These are phyloP conservation scores for Trachemys scripta DNA, from an alignment of 2,113 vertebrate species.

Conservation along the genomic window DNA sequence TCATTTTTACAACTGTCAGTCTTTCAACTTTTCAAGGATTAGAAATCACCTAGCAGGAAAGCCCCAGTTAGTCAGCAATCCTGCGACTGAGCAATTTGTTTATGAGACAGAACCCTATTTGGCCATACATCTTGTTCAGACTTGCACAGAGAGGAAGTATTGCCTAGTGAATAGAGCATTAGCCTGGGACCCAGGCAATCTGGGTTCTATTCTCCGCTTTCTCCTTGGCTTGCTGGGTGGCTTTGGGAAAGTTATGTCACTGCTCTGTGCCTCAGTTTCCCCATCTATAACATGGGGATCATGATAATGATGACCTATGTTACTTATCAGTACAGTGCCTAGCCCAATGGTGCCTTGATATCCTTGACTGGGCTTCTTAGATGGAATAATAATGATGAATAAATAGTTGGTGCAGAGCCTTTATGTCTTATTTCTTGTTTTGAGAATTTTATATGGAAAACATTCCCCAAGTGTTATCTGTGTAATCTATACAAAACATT, in stretches of 20 bases:
- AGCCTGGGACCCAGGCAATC: background rate
- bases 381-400: background rate
- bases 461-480: background rate
- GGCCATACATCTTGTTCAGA: background rate
- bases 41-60: background rate
- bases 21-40: background rate
- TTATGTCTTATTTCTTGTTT: background rate
- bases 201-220: background rate
- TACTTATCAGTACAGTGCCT: background rate
- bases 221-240: background rate
- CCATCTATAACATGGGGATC: background rate
- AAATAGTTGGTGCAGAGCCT: background rate
- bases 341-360: background rate
- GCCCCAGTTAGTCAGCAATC: background rate
- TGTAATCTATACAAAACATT: background rate
- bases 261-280: background rate
- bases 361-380: background rate
- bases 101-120: background rate
- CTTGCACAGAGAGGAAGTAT: background rate
- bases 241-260: background rate
- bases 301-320: fast-evolving
- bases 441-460: background rate
- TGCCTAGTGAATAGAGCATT: background rate
- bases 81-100: background rate
- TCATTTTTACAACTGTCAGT: background rate